Percentiles rank a stretch among this genome's conserved stretches.
Evolutionary conservation across 1,140 invertebrate genomes (phyloP).

Genomic region (Drosophila nasuta): DNA sequence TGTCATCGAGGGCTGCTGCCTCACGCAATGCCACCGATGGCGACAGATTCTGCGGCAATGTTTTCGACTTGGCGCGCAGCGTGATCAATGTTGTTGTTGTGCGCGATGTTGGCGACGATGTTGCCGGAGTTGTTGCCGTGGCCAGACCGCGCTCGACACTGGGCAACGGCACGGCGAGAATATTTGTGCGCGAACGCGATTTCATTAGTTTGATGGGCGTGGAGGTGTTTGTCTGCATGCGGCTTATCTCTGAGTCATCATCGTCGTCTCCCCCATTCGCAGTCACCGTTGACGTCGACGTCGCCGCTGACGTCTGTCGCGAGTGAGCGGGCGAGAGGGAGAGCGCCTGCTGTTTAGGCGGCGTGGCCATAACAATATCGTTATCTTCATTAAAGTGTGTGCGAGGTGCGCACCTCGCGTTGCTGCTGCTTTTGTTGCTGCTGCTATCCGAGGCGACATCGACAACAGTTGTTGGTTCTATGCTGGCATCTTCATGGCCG

Average conservation of each 20-base stretch:
- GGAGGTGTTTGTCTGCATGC: constrained; percentile 84
- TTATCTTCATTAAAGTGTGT: constrained; percentile 78
- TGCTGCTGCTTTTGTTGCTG: neutral
- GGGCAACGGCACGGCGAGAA: constrained; percentile 79
- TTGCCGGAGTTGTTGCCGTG: constrained; percentile 54
- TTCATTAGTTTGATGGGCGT: constrained; percentile 84
- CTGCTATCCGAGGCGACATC: too few species aligned
- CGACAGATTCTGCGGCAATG: constrained; percentile 86
- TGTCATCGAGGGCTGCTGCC: constrained; percentile 66
- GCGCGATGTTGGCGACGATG: constrained; percentile 61
- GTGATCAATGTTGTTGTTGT: constrained; percentile 85
- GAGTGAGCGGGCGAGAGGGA: constrained; percentile 46
- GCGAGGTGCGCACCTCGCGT: constrained; percentile 53
- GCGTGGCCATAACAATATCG: constrained; percentile 74
- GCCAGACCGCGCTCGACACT: constrained; percentile 67
- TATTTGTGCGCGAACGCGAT: constrained; percentile 83
- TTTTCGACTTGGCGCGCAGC: constrained; percentile 86
- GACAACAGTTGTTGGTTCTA: neutral
- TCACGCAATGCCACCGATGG: constrained; percentile 73
- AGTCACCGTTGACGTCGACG: neutral
- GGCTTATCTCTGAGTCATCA: constrained; percentile 84
- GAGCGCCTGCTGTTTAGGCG: constrained; percentile 69
- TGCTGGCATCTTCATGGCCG: constrained; percentile 8
- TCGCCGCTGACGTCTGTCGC: constrained; percentile 29
- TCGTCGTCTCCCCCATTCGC: constrained; percentile 55